Base-by-base conservation (phyloP, 2,113 vertebrate species). In the Delphinus delphis region DNA sequence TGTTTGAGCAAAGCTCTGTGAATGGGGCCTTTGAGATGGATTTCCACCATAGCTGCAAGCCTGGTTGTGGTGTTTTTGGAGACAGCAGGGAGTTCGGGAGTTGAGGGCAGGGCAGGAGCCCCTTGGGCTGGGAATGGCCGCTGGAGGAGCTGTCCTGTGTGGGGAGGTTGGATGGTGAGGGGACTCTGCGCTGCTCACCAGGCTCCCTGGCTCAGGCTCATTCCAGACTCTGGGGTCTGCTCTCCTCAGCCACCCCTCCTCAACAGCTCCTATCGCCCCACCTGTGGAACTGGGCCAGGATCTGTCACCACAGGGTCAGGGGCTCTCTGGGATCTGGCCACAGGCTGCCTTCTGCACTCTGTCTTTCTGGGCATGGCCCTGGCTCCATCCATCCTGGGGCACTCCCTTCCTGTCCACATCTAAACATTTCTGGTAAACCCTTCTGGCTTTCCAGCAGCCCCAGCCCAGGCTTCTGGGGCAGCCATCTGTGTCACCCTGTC, bases 141-240 rank as follows among this genome's bases (percentile, higher is more conserved):
- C 33, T 8, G 8, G 63, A 53, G 53, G 79, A 55, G 73, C 44
- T 33, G 33, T 7, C 33, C 36, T 1, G 1, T 4, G 0, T 9
- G 44, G 71, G 36, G 36, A n/a, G 33, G 23, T 11, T 18, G 26
- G 23, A 12, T 63, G 4, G 8, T 17, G 77, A 63, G 70, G n/a
- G 0, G 50, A 36, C 13, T 13, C 0, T 17, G 26, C 10, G 2
- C 88, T 77, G 68, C 62, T 21, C 36, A 5, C 26, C 4, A 5
- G 50, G 28, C n/a, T 25, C n/a, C 63, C 13, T 17, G 10, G 47
- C 67, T 65, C 0, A 4, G 67, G 26, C 70, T 41, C 12, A 6
- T 33, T 11, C 58, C 76, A 2, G 9, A 8, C 41, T 11, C 36
- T 3, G 13, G 8, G 18, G 33, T 50, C 73, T 8, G 7, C 36